phyloP scores from a whole-genome alignment of 2,113 vertebrate genomes.

The Colius striatus region DNA sequence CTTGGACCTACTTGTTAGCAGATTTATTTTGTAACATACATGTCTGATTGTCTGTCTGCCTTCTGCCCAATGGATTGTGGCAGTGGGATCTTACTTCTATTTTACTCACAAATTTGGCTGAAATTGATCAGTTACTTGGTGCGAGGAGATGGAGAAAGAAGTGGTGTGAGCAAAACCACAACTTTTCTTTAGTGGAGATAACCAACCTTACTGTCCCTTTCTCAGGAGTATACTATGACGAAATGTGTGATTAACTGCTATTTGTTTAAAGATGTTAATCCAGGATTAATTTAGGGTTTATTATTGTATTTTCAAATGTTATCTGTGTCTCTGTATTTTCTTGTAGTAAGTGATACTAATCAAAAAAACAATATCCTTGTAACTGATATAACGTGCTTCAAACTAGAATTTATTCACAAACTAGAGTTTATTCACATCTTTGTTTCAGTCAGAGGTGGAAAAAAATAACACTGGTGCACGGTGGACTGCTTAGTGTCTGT shows the following conservation, averaged over 20 bases:
- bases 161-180: not conserved
- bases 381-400: not conserved
- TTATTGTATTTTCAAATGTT: not conserved
- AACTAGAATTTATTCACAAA: not conserved
- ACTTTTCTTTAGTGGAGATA: not conserved
- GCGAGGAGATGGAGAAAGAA: not conserved
- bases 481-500: not conserved
- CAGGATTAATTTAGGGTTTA: not conserved
- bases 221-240: not conserved
- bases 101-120: not conserved
- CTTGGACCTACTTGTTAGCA: not conserved
- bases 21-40: not conserved
- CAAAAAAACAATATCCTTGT: not conserved
- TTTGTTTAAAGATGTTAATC: not conserved
- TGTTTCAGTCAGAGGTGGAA: not conserved
- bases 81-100: not conserved
- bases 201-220: not conserved
- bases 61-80: slow-evolving; percentile 8
- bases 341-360: not conserved
- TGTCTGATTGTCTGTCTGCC: slow-evolving; percentile 17
- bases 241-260: not conserved
- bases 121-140: not conserved
- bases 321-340: not conserved
- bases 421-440: not conserved
- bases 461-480: not conserved